A percentile compares a stretch with the other conserved stretches of the same genome.
phyloP scores from a whole-genome alignment of 1,140 invertebrate species.

The Pectinophora gossypiella region DNA sequence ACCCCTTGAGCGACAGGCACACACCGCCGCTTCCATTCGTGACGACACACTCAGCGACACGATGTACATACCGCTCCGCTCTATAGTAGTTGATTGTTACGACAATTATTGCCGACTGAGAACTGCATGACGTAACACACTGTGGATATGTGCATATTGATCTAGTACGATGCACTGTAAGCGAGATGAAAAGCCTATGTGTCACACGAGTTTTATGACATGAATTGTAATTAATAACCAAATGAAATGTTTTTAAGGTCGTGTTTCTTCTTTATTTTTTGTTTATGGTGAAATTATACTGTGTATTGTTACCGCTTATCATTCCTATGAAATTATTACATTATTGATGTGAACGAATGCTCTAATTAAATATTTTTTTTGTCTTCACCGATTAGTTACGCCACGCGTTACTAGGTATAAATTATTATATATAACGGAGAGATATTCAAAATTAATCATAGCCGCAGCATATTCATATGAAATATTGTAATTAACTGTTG shows the following conservation, averaged over 20 bases:
- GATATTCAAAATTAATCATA: too few species aligned
- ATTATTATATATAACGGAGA: too few species aligned
- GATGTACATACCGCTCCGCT: conserved; percentile 64
- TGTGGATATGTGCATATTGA: conserved; percentile 52
- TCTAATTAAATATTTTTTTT: conserved; percentile 6
- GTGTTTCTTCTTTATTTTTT: conserved; percentile 11
- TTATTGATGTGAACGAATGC: conserved; percentile 18
- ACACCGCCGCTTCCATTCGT: conserved; percentile 60
- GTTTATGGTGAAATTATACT: conserved; percentile 20
- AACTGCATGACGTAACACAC: conserved; percentile 59
- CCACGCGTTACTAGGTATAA: neutral
- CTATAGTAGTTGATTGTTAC: conserved; percentile 55
- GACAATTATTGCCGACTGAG: conserved; percentile 37
- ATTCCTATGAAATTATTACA: neutral
- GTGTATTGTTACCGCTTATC: conserved; percentile 24
- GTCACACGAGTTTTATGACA: conserved; percentile 23
- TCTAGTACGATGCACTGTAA: conserved; percentile 45
- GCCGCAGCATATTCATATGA: too few species aligned
- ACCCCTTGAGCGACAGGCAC: conserved; percentile 68
- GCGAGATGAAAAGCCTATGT: conserved; percentile 30
- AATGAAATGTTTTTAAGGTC: conserved; percentile 18
- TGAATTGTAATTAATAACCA: conserved; percentile 9
- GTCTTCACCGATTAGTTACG: neutral
- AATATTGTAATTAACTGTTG: too few species aligned
- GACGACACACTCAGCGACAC: conserved; percentile 42